Conservation (phyloP, 2,797 vertebrate species). For the Danio jaintianensis region DNA sequence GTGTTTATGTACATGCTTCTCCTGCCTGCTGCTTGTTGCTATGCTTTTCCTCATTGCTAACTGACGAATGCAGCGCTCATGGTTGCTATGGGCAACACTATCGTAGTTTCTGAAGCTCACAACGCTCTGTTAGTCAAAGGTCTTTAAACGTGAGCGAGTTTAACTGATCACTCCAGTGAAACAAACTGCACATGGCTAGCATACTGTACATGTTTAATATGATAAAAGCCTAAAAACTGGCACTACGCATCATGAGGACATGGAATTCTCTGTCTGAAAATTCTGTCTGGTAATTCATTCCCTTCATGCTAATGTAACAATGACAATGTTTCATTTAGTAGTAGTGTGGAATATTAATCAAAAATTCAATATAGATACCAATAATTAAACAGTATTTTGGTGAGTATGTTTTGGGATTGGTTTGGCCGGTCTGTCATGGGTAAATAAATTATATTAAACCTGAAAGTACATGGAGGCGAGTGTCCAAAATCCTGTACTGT, state of each 20-base stretch:
- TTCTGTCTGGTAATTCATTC: not conserved
- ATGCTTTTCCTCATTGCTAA: slow-evolving; percentile 47
- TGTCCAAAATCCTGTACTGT: too few relatives aligned
- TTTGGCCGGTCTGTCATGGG: too few relatives aligned
- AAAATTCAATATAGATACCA: too few relatives aligned
- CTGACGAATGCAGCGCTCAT: slow-evolving; percentile 43
- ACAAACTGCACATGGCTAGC: not conserved
- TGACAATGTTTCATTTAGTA: too few relatives aligned
- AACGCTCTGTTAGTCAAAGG: slow-evolving; percentile 37
- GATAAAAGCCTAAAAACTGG: not conserved
- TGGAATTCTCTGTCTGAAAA: not conserved
- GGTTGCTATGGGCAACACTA: slow-evolving; percentile 50
- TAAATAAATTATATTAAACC: too few relatives aligned
- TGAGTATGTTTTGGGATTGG: too few relatives aligned
- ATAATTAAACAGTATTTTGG: too few relatives aligned
- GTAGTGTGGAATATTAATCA: too few relatives aligned
- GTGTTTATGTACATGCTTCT: not conserved
- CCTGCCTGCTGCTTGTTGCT: slow-evolving; percentile 49
- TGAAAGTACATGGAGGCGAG: too few relatives aligned
- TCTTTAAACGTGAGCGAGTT: not conserved
- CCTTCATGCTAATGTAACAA: too few relatives aligned
- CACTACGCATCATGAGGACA: not conserved
- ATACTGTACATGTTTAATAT: slow-evolving; percentile 5
- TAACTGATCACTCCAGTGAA: not conserved
- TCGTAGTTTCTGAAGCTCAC: slow-evolving; percentile 32